Evolutionary conservation across 2,797 vertebrate species (phyloP).

Genomic region (Lutjanus argentimaculatus): DNA sequence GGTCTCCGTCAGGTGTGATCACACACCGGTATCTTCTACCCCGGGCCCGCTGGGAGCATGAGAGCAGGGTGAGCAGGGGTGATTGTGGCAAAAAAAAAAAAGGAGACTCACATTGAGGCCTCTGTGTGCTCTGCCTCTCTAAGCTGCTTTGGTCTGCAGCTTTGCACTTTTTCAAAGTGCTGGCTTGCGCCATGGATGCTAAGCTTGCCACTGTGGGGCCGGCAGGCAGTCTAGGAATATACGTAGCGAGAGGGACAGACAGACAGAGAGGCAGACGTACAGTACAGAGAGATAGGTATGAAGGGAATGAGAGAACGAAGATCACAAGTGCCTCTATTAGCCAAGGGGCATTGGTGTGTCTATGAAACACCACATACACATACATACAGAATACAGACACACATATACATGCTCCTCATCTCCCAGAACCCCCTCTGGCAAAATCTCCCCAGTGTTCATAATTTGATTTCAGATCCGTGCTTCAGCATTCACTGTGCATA

Average conservation of each 20-base stretch:
- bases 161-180: constrained; percentile 82
- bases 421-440: constrained; percentile 60
- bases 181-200: constrained; percentile 70
- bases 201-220: constrained; percentile 67
- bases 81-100: constrained; percentile 50
- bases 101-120: constrained; percentile 55
- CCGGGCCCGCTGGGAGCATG: constrained; percentile 65
- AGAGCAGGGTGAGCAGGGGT: constrained; percentile 49
- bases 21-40: constrained; percentile 63
- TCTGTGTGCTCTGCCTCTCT: constrained; percentile 67
- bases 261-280: constrained; percentile 21
- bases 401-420: constrained; percentile 32
- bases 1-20: constrained; percentile 70
- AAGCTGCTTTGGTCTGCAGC: constrained; percentile 82
- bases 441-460: constrained; percentile 74
- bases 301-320: constrained; percentile 34
- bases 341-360: constrained; percentile 57
- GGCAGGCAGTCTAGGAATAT: constrained; percentile 59
- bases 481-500: constrained; percentile 65
- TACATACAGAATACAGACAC: constrained; percentile 28
- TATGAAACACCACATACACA: constrained; percentile 43
- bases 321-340: constrained; percentile 65
- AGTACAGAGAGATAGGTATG: constrained; percentile 34
- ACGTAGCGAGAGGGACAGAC: constrained; percentile 34
- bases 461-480: constrained; percentile 78